Base-by-base conservation (phyloP, 2,113 vertebrate genomes). In the Melozone crissalis region DNA sequence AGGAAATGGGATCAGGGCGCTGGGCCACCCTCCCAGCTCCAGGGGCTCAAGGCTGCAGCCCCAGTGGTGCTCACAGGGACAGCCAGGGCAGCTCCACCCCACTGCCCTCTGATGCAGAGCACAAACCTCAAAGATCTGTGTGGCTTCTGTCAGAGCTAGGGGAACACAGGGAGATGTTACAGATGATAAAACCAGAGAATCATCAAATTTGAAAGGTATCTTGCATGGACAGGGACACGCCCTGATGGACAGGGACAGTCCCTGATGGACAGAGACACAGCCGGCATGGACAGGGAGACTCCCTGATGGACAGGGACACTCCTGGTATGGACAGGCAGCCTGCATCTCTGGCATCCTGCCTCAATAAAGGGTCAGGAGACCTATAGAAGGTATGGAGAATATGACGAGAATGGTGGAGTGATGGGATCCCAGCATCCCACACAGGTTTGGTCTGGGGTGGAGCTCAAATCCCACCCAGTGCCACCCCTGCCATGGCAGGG, bases 401-500 rank as follows among this genome's bases (percentile, higher is more conserved):
- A 23, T 11, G 59, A 28, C n/a, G 44, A 23, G 59, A 58, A 54
- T 3, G 22, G 58, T 13, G 27, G 73, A 13, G 75, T 15, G 28
- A 59, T 5, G 41, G 41, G 46, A 87, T 52, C 26, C 18, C 18
- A 16, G n/a, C 5, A 21, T 22, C 17, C 9, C 31, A 15, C 12
- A 6, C 1, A 2, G 33, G 21, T 31, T 37, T 72, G 49, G 27
- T 22, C 5, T 14, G 33, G 27, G 1, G 17, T 9, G 47, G 26
- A 33, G 3, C 17, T 12, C 0, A 39, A 5, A 46, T 0, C 28
- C 22, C 59, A 11, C 1, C 28, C 28, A 5, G 2, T 7, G 0
- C 41, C 68, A 11, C 22, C 58, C 33, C 39, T 22, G 37, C 49
- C 69, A 6, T 4, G 26, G 23, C 59, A 74, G 82, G 59, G 71